Conservation (phyloP, 2,888 invertebrate genomes). For the Flexamia atlantica region DNA sequence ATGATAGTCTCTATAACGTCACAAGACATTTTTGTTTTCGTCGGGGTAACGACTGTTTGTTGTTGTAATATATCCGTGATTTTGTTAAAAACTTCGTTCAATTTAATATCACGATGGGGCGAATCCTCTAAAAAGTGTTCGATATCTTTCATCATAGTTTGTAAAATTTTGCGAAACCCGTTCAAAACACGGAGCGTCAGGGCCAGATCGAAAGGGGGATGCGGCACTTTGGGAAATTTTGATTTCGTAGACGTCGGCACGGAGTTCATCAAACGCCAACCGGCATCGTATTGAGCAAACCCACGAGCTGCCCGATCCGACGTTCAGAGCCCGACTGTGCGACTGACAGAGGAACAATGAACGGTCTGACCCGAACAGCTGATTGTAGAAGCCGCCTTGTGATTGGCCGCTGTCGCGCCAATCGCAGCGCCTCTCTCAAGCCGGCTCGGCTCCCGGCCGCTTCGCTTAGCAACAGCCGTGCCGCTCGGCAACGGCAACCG, state of each 20-base stretch:
- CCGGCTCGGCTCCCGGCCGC: slow-evolving; percentile 2
- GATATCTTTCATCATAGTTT: slow-evolving; percentile 65
- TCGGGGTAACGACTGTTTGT: slow-evolving; percentile 62
- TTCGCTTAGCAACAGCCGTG: slow-evolving; percentile 33
- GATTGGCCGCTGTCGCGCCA: slow-evolving; percentile 58
- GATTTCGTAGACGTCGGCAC: slow-evolving; percentile 9
- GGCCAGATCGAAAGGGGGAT: not conserved
- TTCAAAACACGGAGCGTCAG: slow-evolving; percentile 9
- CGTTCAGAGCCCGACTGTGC: slow-evolving; percentile 31
- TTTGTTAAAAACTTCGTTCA: slow-evolving; percentile 67
- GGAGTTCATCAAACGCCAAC: not conserved
- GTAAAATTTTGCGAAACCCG: slow-evolving; percentile 1
- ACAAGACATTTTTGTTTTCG: slow-evolving; percentile 65
- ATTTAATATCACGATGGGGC: slow-evolving; percentile 63
- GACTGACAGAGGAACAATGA: slow-evolving; percentile 61
- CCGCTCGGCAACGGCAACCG: not conserved
- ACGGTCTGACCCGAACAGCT: slow-evolving; percentile 61
- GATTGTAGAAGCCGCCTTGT: slow-evolving; percentile 55
- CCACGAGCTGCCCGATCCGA: not conserved
- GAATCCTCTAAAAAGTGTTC: slow-evolving; percentile 67
- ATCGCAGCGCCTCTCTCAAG: slow-evolving; percentile 21
- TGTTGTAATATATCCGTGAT: slow-evolving; percentile 66
- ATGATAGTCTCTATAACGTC: slow-evolving; percentile 66
- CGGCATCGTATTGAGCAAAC: not conserved
- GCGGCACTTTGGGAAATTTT: slow-evolving; percentile 12